Percentiles rank a stretch among this genome's conserved stretches.
Evolutionary conservation across 2,888 invertebrate species (phyloP).

Genomic region (Caenorhabditis sp.): DNA sequence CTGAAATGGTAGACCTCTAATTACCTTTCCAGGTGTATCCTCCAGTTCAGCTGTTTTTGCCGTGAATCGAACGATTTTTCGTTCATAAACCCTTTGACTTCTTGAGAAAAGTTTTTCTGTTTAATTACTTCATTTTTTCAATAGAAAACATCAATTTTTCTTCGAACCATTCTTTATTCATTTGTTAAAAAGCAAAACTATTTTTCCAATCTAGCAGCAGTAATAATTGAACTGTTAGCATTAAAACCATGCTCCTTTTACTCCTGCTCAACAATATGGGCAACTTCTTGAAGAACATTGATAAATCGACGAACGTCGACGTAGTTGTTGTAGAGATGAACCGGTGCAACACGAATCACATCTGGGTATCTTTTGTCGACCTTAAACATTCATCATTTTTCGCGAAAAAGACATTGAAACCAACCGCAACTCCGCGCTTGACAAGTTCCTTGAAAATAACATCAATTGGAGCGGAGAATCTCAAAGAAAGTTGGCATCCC

Average conservation of each 20-base stretch:
- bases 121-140: neutral
- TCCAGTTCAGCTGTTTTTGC: neutral
- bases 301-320: conserved; percentile 78
- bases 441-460: conserved; percentile 84
- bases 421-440: conserved; percentile 85
- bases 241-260: neutral
- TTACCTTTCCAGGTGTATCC: neutral
- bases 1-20: neutral
- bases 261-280: conserved; percentile 41
- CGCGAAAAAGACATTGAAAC: conserved; percentile 60
- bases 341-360: conserved; percentile 85
- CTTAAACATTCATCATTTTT: conserved; percentile 79
- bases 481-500: conserved; percentile 85
- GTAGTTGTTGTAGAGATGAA: conserved; percentile 85
- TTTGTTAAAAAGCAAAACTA: too few species aligned
- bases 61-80: neutral
- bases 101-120: too few species aligned
- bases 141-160: too few species aligned
- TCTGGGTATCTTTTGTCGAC: conserved; percentile 85
- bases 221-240: neutral
- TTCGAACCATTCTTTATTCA: neutral
- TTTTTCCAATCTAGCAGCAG: neutral
- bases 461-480: conserved; percentile 84
- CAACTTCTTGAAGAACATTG: conserved; percentile 66
- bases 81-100: neutral